A percentile compares a stretch with the other conserved stretches of the same genome.
Evolutionary conservation across 2,888 invertebrate genomes (phyloP).

Genomic region (Nemotelus pantherinus): DNA sequence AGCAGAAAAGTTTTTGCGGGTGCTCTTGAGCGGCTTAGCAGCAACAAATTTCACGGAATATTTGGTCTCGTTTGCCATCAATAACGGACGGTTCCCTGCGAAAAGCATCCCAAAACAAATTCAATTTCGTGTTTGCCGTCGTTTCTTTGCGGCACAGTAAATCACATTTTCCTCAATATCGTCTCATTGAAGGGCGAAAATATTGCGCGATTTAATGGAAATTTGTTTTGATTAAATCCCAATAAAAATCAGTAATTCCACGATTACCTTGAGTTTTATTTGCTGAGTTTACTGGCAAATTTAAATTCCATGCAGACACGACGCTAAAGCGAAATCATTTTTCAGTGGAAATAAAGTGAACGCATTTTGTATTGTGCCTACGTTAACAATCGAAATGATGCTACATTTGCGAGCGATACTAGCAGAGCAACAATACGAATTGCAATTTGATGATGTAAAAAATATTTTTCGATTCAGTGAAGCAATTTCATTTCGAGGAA

Average conservation of each 20-base stretch:
- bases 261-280: constrained; percentile 33
- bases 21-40: constrained; percentile 37
- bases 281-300: neutral
- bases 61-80: constrained; percentile 3
- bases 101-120: neutral
- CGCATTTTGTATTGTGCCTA: neutral
- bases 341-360: neutral
- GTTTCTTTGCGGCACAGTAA: too few species aligned
- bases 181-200: neutral
- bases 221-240: constrained; percentile 37
- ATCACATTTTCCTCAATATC: neutral
- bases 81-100: neutral
- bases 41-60: constrained; percentile 26
- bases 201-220: constrained; percentile 33
- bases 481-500: too few species aligned
- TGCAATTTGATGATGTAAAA: too few species aligned
- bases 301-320: constrained; percentile 12
- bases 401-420: too few species aligned
- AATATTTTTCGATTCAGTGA: too few species aligned
- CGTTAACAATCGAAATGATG: too few species aligned
- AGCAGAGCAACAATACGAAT: too few species aligned
- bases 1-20: constrained; percentile 23
- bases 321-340: neutral
- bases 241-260: constrained; percentile 34
- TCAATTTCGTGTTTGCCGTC: too few species aligned